Evolutionary conservation across 2,888 invertebrate species (phyloP), one percentile per base, ranked within the genome.

Genomic region (Macaria notata): DNA sequence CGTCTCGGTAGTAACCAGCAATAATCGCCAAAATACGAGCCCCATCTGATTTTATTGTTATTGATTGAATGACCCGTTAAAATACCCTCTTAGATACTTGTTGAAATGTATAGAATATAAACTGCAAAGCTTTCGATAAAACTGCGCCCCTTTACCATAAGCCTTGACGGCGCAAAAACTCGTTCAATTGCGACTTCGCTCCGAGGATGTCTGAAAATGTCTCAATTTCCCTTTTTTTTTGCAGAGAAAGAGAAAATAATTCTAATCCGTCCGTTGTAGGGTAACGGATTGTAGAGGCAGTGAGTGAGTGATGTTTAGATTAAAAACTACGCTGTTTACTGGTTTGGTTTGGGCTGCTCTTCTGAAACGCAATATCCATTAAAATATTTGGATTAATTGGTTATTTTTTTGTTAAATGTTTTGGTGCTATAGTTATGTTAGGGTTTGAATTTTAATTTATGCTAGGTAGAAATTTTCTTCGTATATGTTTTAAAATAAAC

Each of bases 1-100:
- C 54, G 59, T 48, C 45, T 47, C 45, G 54, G 39, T 44, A 55
- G 54, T 51, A 59, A 54, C 50, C 49, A 54, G 63, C 55, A 61
- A 60, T 60, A 61, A 57, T 63, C 60, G 53, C 47, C 57, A 9
- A 55, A 54, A 54, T 60, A 62, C 51, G 54, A 63, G 44, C 56
- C 52, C 63, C 59, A 65, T 65, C 50, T 56, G 62, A 61, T 66
- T 65, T 66, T 65, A 65, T 54, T 66, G 65, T 66, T 66, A 66
- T 65, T 66, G 66, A 66, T 62, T 61, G 57, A 63, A 62, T 66
- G 62, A 63, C 64, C 61, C 54, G 54, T 53, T 52, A 52, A 59
- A 61, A 59, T 61, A 60, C 64, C 61, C 61, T 55, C 56, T 42
- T 49, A 49, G 55, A 59, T 62, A 62, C 63, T 63, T 66, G 60